phyloP scores from a whole-genome alignment of 2,113 vertebrate genomes.

The Crotalus horridus region DNA sequence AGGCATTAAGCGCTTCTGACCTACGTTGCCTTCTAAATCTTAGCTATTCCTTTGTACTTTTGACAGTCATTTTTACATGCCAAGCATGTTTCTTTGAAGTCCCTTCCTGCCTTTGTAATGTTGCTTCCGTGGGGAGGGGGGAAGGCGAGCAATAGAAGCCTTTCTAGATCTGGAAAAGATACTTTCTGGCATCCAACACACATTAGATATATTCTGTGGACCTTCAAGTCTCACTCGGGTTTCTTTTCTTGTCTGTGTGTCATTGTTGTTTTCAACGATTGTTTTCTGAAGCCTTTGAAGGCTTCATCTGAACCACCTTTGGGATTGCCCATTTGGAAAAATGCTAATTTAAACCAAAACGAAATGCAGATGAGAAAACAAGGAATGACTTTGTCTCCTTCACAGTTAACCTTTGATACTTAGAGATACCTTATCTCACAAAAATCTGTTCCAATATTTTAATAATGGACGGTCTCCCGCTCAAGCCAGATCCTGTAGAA shows the following conservation, averaged over 20 bases:
- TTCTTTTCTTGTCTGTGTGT: not conserved
- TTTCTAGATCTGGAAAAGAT: conserved; percentile 67
- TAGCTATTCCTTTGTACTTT: conserved; percentile 75
- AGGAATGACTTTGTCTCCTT: conserved; percentile 21
- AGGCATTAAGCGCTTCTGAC: conserved; percentile 43
- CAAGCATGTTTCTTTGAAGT: conserved; percentile 73
- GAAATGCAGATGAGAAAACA: conserved; percentile 32
- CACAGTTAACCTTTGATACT: not conserved
- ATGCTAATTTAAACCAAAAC: conserved; percentile 35
- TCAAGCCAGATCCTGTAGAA: not conserved
- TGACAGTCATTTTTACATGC: conserved; percentile 69
- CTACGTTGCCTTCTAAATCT: conserved; percentile 57
- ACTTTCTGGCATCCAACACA: conserved; percentile 57
- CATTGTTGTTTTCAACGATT: not conserved
- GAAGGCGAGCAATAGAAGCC: conserved; percentile 47
- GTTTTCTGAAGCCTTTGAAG: not conserved
- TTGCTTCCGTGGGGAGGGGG: conserved; percentile 67
- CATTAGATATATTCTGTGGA: conserved; percentile 31
- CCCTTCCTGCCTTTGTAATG: conserved; percentile 80
- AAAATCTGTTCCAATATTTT: not conserved
- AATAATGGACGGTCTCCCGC: not conserved
- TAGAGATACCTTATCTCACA: not conserved
- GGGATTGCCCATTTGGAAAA: conserved; percentile 52
- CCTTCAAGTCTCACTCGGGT: not conserved
- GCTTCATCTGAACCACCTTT: conserved; percentile 12